phyloP scores from a whole-genome alignment of 2,888 invertebrate species.

The Elegia similella region DNA sequence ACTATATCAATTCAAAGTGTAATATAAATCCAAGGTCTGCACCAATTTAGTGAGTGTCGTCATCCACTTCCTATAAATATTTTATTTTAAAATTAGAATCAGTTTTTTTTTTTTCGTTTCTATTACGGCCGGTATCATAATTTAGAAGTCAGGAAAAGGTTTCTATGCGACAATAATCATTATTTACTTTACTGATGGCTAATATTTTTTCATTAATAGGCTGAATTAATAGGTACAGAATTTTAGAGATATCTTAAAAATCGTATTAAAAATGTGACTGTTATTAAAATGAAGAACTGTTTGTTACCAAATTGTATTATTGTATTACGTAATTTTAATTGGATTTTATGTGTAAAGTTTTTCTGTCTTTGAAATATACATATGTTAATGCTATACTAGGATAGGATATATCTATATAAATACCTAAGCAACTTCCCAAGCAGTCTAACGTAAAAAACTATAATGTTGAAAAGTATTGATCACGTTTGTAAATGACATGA shows the following conservation, averaged over 20 bases:
- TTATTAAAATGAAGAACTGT: conserved; percentile 3
- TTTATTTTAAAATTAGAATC: background rate
- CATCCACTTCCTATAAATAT: background rate
- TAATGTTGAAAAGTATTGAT: no score
- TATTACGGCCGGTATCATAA: background rate
- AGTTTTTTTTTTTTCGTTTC: background rate
- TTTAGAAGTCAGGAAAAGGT: background rate
- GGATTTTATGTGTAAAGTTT: background rate
- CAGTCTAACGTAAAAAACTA: no score
- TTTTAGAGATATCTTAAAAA: no score
- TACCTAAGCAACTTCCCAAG: no score
- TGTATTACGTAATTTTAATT: conserved; percentile 13
- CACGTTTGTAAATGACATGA: no score
- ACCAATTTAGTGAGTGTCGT: background rate
- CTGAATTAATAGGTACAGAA: no score
- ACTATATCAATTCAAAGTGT: background rate
- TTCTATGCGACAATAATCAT: no score
- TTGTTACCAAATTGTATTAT: conserved; percentile 25
- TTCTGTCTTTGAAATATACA: background rate
- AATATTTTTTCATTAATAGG: no score
- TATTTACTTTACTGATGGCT: no score
- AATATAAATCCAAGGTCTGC: background rate
- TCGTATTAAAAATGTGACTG: conserved; percentile 1
- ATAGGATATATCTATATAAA: background rate
- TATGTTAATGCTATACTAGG: background rate